Base-by-base conservation (phyloP, 2,888 invertebrate species). In the Allolobophora icterica region DNA sequence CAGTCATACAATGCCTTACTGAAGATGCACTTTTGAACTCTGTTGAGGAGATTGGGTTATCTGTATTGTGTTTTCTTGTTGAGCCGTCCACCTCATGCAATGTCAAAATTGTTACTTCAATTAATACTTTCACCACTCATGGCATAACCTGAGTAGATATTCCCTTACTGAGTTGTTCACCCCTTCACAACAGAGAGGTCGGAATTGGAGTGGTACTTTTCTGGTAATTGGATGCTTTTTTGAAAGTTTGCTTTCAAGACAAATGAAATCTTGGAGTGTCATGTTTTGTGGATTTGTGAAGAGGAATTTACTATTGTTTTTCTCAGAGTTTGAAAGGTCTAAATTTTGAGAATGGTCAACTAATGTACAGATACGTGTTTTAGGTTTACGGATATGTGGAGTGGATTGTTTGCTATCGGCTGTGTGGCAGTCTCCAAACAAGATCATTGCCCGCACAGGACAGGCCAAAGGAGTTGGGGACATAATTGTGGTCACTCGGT, bases 351-450 rank as follows among this genome's bases (percentile, higher is more conserved):
- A 71, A 71, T 71, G 30, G n/a, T 71, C 71, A n/a, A n/a, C 30
- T 71, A 71, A 71, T 71, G 30, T 71, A 17, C 71, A n/a, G n/a
- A 13, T 71, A 11, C n/a, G 0, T 45, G 30, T 91, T 83, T 38
- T 93, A 98, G 98, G 98, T 91, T 96, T 99, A 19, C 97, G 97
- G 94, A 99, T 99, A 94, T 99, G 99, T 96, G 99, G 98, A 0
- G 97, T 98, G 93, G 99, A 99, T 94, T 99, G 99, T 94, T 96
- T 98, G 52, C 95, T 99, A 91, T 98, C 99, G 30, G 98, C 98
- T 0, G 99, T 99, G 96, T 99, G 99, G 99, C 98, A 98, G 94
- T 98, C 99, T 1, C 96, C 97, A 58, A 99, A 98, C 95, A 99
- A 99, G 96, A 98, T 99, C 92, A 97, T 99, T 90, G 99, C 99